Conservation (phyloP, 2,113 vertebrate species). For the Potamarius usumacintae region DNA sequence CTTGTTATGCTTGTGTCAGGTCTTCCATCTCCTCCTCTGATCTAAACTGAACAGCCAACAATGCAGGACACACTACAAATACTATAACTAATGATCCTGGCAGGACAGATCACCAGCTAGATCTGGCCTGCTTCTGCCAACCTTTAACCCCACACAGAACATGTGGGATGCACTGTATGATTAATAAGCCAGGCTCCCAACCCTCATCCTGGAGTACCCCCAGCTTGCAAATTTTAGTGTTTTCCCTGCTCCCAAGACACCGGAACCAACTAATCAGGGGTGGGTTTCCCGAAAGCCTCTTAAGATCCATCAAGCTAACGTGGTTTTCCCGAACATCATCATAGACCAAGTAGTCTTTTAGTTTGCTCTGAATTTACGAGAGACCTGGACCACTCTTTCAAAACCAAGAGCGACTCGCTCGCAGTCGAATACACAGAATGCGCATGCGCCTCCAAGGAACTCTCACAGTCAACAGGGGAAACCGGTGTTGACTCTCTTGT, state of each 20-base stretch:
- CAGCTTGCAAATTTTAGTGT: neutral
- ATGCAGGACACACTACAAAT: neutral
- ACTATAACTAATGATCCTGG: neutral
- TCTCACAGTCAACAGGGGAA: too few relatives aligned
- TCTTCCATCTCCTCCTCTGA: neutral
- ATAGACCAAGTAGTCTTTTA: too few relatives aligned
- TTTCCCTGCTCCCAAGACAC: neutral
- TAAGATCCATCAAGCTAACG: too few relatives aligned
- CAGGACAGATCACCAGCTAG: neutral
- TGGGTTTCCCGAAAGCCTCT: too few relatives aligned
- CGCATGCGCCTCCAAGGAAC: too few relatives aligned
- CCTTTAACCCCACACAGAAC: neutral
- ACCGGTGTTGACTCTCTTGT: too few relatives aligned
- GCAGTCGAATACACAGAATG: too few relatives aligned
- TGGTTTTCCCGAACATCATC: too few relatives aligned
- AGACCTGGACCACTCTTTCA: too few relatives aligned
- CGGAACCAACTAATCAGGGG: neutral
- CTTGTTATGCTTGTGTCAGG: neutral
- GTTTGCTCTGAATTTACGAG: too few relatives aligned
- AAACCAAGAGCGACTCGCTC: too few relatives aligned
- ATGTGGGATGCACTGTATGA: neutral
- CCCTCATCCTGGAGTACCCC: too few relatives aligned
- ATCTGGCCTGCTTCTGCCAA: neutral
- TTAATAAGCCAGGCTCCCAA: neutral
- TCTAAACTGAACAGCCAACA: neutral